Percentiles rank a stretch among this genome's conserved stretches.
Conservation (phyloP, 2,888 invertebrate species). For the Venustoraphidia nigricollis region DNA sequence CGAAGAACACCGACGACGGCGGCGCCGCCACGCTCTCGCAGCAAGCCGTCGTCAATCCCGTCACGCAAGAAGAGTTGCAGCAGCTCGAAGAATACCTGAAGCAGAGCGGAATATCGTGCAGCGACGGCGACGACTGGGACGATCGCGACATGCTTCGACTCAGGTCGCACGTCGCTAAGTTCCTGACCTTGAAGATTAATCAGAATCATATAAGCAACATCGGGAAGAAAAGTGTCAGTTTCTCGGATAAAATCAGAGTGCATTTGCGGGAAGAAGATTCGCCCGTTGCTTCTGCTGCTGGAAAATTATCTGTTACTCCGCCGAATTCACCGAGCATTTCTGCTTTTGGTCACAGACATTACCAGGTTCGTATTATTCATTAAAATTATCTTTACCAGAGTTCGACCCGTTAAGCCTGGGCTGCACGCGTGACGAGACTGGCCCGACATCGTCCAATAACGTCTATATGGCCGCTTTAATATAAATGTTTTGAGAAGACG, state of each 20-base stretch:
- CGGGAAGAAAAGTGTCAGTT: constrained; percentile 62
- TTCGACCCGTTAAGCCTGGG: too few species aligned
- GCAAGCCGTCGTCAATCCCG: constrained; percentile 19
- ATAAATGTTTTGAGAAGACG: too few species aligned
- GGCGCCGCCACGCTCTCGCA: constrained; percentile 12
- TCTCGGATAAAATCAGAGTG: constrained; percentile 45
- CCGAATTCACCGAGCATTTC: constrained; percentile 65
- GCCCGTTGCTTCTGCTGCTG: constrained; percentile 8
- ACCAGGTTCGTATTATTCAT: constrained; percentile 29
- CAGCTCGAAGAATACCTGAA: constrained; percentile 57
- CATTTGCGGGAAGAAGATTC: constrained; percentile 35
- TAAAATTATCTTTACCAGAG: neutral
- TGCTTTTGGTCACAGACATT: constrained; percentile 40
- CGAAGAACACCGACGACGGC: constrained; percentile 26
- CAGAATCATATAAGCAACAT: constrained; percentile 35
- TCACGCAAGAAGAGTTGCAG: constrained; percentile 41
- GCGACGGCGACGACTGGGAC: constrained; percentile 49
- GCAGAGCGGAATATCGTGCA: constrained; percentile 51
- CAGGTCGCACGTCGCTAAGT: constrained; percentile 53
- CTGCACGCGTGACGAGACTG: too few species aligned
- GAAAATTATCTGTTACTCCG: constrained; percentile 38
- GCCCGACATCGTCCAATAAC: too few species aligned
- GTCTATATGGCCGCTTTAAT: too few species aligned
- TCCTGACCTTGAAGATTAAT: constrained; percentile 52
- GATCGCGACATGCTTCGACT: constrained; percentile 55